Base-by-base conservation (phyloP, 2,888 invertebrate species). In the Sialis fuliginosa region DNA sequence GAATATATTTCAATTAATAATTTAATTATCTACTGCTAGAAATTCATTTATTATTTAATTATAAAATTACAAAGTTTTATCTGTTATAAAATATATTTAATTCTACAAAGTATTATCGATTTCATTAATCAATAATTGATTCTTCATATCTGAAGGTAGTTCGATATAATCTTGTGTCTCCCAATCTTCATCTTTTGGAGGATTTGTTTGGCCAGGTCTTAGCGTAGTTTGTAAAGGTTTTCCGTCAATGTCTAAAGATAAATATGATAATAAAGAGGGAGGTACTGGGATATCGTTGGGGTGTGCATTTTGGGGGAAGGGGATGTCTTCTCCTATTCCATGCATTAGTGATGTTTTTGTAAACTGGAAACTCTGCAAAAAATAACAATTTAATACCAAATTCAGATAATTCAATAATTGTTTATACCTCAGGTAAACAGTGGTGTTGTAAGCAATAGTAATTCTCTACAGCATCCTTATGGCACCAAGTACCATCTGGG, bases 401-500 rank as follows among this genome's bases (percentile, higher is more conserved):
- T 31, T 12, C n/a, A 8, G 9, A 7, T 4, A 40, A 8, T 30
- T n/a, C 9, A 34, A 51, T 12, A 4, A 6, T n/a, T 33, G 30
- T 22, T 4, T 6, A 46, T 48, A 78, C 79, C 68, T 82, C 79
- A 1, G 83, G 81, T 48, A 83, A 62, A 60, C 84, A 85, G 55
- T 81, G 81, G 60, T 83, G 82, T 54, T 81, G 79, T 46, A 79
- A 65, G 56, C 84, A 84, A 60, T 74, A 85, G 65, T 77, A 82
- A 61, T 83, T 70, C 49, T 72, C 66, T 12, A 65, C 63, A 41
- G 72, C 72, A 54, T 79, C 77, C 56, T 69, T 68, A 60, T 85
- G 81, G 58, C 85, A 86, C 81, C 81, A 82, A 4, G 84, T 85
- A 9, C 85, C 85, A 64, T 85, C 85, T 1, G 86, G 85, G 58